Conservation (phyloP, 2,113 vertebrate genomes). For the Pseudopodoces humilis region DNA sequence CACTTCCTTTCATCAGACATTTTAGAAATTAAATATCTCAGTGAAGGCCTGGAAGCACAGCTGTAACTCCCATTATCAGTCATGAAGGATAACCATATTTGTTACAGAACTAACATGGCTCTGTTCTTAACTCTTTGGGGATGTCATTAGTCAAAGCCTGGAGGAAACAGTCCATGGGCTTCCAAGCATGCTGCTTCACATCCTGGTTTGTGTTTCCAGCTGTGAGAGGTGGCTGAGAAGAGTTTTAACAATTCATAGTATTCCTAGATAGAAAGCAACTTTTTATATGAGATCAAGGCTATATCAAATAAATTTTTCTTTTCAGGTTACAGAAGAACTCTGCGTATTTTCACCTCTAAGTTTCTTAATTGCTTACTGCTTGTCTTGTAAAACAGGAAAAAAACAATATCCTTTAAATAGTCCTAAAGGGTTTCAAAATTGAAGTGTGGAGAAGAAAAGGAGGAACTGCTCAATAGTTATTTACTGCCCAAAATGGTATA, state of each 20-base stretch:
- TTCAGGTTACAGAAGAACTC: neutral
- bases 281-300: neutral
- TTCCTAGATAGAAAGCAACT: neutral
- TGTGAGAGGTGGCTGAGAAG: neutral
- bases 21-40: neutral
- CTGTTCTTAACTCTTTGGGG: neutral
- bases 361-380: neutral
- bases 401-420: neutral
- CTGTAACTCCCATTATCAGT: conserved; percentile 1
- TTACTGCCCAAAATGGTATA: neutral
- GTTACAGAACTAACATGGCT: conserved; percentile 35
- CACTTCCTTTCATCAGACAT: neutral
- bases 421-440: neutral
- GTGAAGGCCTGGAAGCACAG: neutral
- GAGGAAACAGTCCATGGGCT: neutral
- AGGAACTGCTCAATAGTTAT: neutral
- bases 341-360: neutral
- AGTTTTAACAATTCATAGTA: neutral
- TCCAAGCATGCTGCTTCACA: neutral
- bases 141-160: neutral
- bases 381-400: neutral
- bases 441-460: neutral
- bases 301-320: neutral
- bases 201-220: neutral
- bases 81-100: neutral